Base-by-base conservation (phyloP, 2,888 invertebrate genomes). In the Notocelia uddmanniana region DNA sequence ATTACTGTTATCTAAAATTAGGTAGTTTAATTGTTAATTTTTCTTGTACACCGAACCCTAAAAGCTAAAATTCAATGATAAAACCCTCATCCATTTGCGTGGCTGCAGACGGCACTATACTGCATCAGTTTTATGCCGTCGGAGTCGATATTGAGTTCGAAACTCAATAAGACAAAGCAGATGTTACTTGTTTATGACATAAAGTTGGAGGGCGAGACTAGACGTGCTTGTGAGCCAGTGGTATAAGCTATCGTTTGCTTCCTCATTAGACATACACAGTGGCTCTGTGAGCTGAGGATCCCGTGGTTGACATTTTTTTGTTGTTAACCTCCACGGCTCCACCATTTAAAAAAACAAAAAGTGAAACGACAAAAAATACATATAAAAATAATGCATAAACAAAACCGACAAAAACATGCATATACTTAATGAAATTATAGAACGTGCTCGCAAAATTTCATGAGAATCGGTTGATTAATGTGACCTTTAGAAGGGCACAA, bases 151-250 rank as follows among this genome's bases (percentile, higher is more conserved):
- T 72, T 67, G 71, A 67, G 60, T 72, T 72, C 67, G 19, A 54
- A 72, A 72, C 71, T 72, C 67, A 72, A 72, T 72, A 72, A 72
- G 67, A 72, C 67, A 72, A 55, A 67, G 71, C 71, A 72, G 71
- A 72, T 72, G 71, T 67, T 72, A 55, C 67, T 72, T 72, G 71
- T 72, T 67, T 72, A 72, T 62, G 67, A 55, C 60, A 62, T 62
- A 66, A 71, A 72, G 71, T 72, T 72, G 63, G 63, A 64, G 54
- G 34, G 37, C 23, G 64, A 64, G 23, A 37, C 54, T 50, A 50
- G 52, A 21, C 34, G 52, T 19, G 64, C 52, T 54, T 54, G 64
- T 52, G 9, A 34, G 15, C 63, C 63, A 52, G n/a, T 19, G 34
- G 26, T 37, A 23, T 21, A 37, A 34, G 10, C 34, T 21, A 23